Evolutionary conservation across 2,888 invertebrate species (phyloP).

Genomic region (Furcula furcula): DNA sequence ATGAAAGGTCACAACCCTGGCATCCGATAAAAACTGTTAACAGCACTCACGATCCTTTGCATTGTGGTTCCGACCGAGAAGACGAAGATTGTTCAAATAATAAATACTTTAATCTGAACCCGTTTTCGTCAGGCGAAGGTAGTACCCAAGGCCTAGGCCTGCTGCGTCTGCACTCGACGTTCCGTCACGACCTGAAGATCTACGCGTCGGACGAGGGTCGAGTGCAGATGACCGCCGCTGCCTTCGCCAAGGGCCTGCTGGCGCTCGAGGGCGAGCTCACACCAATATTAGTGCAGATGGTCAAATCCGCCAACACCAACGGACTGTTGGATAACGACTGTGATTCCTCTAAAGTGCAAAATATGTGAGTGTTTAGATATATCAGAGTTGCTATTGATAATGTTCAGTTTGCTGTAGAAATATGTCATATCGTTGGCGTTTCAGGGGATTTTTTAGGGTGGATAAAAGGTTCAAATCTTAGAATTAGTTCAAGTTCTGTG

Average conservation of each 20-base stretch:
- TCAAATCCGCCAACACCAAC: conserved; percentile 99
- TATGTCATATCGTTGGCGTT: too few species aligned
- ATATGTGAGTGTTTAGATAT: conserved; percentile 87
- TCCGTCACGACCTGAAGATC: conserved; percentile 99
- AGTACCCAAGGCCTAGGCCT: conserved; percentile 97
- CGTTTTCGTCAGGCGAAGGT: conserved; percentile 94
- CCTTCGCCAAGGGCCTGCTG: conserved; percentile 98
- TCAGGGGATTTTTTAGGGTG: too few species aligned
- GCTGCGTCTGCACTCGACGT: conserved; percentile 96
- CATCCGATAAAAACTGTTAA: too few species aligned
- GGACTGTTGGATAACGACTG: conserved; percentile 99
- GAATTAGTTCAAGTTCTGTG: too few species aligned
- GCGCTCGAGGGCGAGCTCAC: conserved; percentile 99
- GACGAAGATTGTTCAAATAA: too few species aligned
- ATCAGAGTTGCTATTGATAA: too few species aligned
- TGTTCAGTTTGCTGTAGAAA: too few species aligned
- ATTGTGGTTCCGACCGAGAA: too few species aligned
- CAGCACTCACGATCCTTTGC: too few species aligned
- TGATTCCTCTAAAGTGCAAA: conserved; percentile 97
- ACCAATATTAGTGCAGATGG: conserved; percentile 99
- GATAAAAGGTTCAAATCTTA: too few species aligned
- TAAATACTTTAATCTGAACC: too few species aligned
- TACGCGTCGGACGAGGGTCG: conserved; percentile 99
- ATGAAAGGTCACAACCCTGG: too few species aligned
- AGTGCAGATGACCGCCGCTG: conserved; percentile 99